Evolutionary conservation across 2,888 invertebrate species (phyloP).

Genomic region (Metacarcinus magister): DNA sequence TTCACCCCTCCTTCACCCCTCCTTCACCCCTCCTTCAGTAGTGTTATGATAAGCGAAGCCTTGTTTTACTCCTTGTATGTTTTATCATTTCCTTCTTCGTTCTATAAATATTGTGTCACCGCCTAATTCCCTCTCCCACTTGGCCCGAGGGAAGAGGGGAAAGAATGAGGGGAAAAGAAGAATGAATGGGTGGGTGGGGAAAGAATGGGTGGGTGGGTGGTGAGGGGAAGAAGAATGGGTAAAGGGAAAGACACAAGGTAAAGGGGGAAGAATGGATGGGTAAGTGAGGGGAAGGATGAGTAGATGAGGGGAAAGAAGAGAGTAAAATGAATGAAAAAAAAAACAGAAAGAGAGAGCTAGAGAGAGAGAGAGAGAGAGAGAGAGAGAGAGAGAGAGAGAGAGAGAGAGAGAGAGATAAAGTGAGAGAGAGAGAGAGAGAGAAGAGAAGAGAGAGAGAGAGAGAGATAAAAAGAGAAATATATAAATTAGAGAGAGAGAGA

Average conservation of each 20-base stretch:
- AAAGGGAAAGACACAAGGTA: too few relatives aligned
- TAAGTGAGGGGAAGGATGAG: background rate
- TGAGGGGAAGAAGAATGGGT: too few relatives aligned
- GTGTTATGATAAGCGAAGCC: background rate
- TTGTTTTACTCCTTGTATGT: background rate
- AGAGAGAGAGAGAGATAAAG: conserved; percentile 14
- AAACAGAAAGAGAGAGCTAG: background rate
- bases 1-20: background rate
- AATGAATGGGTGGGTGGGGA: too few relatives aligned
- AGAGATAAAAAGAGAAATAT: too few relatives aligned
- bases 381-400: conserved; percentile 26
- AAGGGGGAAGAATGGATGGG: background rate
- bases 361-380: conserved; percentile 26
- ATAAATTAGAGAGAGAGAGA: too few relatives aligned
- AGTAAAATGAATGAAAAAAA: background rate
- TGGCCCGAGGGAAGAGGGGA: background rate
- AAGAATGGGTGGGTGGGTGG: too few relatives aligned
- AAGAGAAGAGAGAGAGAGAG: too few relatives aligned
- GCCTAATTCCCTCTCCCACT: too few relatives aligned
- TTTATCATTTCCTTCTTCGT: background rate
- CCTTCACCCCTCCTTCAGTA: background rate
- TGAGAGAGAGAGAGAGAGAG: background rate
- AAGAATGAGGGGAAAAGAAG: too few relatives aligned
- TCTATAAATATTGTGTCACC: background rate
- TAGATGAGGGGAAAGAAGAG: background rate